Percentiles rank a stretch among this genome's conserved stretches.
Conservation (phyloP, 2,797 vertebrate genomes). For the Enteromius radiatus region DNA sequence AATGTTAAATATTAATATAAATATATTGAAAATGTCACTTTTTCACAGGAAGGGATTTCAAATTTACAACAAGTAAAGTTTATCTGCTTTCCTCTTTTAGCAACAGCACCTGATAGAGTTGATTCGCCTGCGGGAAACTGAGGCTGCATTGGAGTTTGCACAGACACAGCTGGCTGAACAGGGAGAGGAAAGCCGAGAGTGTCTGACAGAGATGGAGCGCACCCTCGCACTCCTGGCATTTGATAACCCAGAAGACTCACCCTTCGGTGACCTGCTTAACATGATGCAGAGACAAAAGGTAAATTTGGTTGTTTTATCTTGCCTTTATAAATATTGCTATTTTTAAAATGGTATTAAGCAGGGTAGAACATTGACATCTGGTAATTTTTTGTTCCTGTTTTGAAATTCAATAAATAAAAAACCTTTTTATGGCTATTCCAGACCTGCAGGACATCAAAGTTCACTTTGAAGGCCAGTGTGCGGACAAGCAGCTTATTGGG, state of each 20-base stretch:
- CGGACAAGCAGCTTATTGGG: neutral
- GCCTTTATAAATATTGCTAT: neutral
- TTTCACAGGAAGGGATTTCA: neutral
- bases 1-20: neutral
- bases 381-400: too few species aligned
- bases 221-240: conserved; percentile 94
- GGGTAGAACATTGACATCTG: neutral
- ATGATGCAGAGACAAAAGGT: conserved; percentile 99
- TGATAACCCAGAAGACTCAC: conserved; percentile 96
- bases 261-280: conserved; percentile 96
- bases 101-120: conserved; percentile 98
- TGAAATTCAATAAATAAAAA: neutral
- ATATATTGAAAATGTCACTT: neutral
- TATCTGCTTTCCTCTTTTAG: conserved; percentile 70
- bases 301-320: conserved; percentile 10
- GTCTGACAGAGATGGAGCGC: conserved; percentile 97
- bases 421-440: neutral
- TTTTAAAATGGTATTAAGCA: neutral
- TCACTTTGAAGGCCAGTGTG: neutral
- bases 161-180: conserved; percentile 98
- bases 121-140: conserved; percentile 95
- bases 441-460: neutral
- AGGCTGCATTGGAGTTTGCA: conserved; percentile 96
- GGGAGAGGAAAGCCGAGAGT: conserved; percentile 96
- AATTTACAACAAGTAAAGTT: neutral